Base-by-base conservation (phyloP, 1,140 invertebrate species). In the Lordiphosa stackelbergi region DNA sequence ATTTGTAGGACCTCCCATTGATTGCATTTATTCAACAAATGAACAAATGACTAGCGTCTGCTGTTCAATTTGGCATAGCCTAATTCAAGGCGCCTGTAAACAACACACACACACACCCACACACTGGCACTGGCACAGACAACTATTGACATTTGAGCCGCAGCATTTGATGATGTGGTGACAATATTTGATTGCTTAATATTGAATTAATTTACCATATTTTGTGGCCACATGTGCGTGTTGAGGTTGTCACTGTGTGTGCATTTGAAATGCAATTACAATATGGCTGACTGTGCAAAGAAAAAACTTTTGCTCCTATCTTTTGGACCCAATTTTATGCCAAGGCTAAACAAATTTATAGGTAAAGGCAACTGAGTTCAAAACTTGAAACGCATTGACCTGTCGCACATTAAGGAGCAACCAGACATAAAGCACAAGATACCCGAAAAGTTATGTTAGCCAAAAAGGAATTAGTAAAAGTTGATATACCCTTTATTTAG, bases 141-240 rank as follows among this genome's bases (percentile, higher is more conserved):
- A 38, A 49, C 47, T 68, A 66, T 66, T 71, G 69, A 66, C 66
- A 43, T 70, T 61, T 49, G 57, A 37, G 71, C 66, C 75, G 49
- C 75, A 73, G 73, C 60, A 69, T 66, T 81, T 75, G 75, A 75
- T 81, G 66, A 75, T 81, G 75, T 83, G 71, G 75, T 53, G 66
- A 79, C 75, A 79, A 75, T 81, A 81, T 83, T 81, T 81, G 75
- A 81, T 72, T 81, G 77, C 75, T 64, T 71, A 81, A 81, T 81
- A 81, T 75, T 75, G 71, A 81, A 81, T 81, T 81, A 81, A 83
- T 81, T 81, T 75, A 81, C 61, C 74, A 81, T 69, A 79, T 53
- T 64, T 75, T 79, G 75, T 40, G 62, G 41, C 43, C 28, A 45
- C 54, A 49, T 51, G 41, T 66, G 66, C 45, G 70, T 62, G 48